These are phyloP conservation scores for Enchytraeus crypticus DNA, from an alignment of 2,888 invertebrate genomes.

Conservation along the genomic window DNA sequence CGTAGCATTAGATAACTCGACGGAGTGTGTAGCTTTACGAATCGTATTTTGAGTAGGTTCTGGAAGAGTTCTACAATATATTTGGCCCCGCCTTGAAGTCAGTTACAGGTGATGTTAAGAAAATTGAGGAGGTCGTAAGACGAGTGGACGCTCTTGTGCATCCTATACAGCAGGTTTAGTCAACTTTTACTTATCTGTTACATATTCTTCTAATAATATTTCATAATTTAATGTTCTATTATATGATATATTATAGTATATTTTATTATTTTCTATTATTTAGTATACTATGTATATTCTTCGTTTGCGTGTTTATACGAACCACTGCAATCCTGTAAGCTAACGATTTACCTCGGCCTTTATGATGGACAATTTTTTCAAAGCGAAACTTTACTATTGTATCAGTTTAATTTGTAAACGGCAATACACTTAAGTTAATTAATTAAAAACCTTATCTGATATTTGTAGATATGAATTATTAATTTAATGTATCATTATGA, in stretches of 20 bases:
- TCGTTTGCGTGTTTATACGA: too few species aligned
- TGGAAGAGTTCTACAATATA: conserved; percentile 79
- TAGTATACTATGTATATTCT: too few species aligned
- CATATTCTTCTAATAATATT: neutral
- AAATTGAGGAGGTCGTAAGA: conserved; percentile 73
- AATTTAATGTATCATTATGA: neutral
- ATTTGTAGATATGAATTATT: neutral
- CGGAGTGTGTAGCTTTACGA: too few species aligned
- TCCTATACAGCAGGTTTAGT: conserved; percentile 51
- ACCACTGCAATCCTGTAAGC: too few species aligned
- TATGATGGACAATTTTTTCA: too few species aligned
- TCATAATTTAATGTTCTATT: neutral
- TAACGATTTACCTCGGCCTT: too few species aligned
- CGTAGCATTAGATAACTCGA: too few species aligned
- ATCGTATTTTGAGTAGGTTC: conserved; percentile 60
- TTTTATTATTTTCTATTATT: too few species aligned
- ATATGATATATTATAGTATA: too few species aligned
- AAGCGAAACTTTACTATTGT: too few species aligned
- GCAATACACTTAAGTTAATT: neutral
- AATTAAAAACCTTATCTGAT: neutral
- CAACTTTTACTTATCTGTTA: neutral
- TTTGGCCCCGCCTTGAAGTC: conserved; percentile 78
- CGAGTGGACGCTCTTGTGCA: conserved; percentile 68
- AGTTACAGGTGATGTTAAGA: conserved; percentile 74
- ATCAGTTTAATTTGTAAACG: too few species aligned